Base-by-base conservation (phyloP, 2,888 invertebrate species). In the Drosophila nr. fundita region DNA sequence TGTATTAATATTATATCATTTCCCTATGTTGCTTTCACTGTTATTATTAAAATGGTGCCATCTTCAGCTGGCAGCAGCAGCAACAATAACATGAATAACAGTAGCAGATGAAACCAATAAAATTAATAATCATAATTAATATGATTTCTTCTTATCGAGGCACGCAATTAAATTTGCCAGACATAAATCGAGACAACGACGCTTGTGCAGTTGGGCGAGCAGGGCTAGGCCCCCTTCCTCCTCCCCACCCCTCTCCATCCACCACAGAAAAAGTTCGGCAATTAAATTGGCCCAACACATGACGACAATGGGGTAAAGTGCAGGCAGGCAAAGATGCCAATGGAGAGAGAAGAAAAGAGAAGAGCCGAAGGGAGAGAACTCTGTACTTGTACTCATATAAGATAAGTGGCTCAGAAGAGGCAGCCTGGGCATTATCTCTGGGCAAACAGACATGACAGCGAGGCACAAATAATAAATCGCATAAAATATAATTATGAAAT, bases 401-500 rank as follows among this genome's bases (percentile, higher is more conserved):
- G 83, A 80, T 78, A 81, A 80, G 77, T 81, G 76, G 70, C 68
- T 49, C 45, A 36, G 32, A 80, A 76, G 42, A 80, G 72, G 82
- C 71, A 63, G 76, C 76, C 61, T 60, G 68, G 62, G 73, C 82
- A 90, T 91, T 91, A 90, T 91, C 91, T 90, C 63, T 78, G 76
- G 59, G 78, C 91, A 91, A 91, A 89, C 91, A 91, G 88, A 88
- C 88, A 83, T 83, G 80, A 82, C 74, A 73, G 78, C 80, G 65
- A 80, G 80, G 70, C 79, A 90, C 90, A 91, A 90, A 91, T 91
- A 91, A 90, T 91, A 91, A 89, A 90, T 82, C 89, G 82, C 89
- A 91, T 89, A 88, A 91, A 91, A 91, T 91, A 91, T 91, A 92
- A 92, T 91, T 91, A 91, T 91, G 89, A 82, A 86, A 89, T 90